These are phyloP conservation scores for Branchellion lobata DNA, from an alignment of 2,888 invertebrate genomes.

Conservation along the genomic window DNA sequence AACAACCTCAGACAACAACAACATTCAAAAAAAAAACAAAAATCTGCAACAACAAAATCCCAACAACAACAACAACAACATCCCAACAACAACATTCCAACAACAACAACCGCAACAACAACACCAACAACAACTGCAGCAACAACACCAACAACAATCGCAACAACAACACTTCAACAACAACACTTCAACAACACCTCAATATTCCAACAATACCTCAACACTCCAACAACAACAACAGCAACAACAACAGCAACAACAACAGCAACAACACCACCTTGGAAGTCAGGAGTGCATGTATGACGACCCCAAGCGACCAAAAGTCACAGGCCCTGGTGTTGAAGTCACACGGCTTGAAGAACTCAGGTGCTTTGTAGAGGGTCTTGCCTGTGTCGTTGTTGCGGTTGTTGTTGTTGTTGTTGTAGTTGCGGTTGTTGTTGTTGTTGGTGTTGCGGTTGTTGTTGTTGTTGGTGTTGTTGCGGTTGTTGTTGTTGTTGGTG, in stretches of 20 bases:
- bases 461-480: too few relatives aligned
- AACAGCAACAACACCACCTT: conserved; percentile 11
- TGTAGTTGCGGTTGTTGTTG: background rate
- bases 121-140: background rate
- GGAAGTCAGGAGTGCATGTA: conserved; percentile 33
- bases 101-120: background rate
- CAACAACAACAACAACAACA: background rate
- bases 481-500: too few relatives aligned
- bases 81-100: too few relatives aligned
- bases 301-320: conserved; percentile 35
- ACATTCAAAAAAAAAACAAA: too few relatives aligned
- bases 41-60: too few relatives aligned
- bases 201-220: too few relatives aligned
- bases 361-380: conserved; percentile 37
- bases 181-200: too few relatives aligned
- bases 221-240: too few relatives aligned
- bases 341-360: conserved; percentile 40
- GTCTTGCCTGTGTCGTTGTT: conserved; percentile 14
- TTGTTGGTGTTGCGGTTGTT: background rate
- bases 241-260: background rate
- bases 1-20: too few relatives aligned
- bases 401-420: background rate
- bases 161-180: too few relatives aligned
- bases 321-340: conserved; percentile 25
- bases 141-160: too few relatives aligned